Evolutionary conservation across 2,113 vertebrate species (phyloP), one percentile per base, ranked within the genome.

Genomic region (Scatophagus argus): DNA sequence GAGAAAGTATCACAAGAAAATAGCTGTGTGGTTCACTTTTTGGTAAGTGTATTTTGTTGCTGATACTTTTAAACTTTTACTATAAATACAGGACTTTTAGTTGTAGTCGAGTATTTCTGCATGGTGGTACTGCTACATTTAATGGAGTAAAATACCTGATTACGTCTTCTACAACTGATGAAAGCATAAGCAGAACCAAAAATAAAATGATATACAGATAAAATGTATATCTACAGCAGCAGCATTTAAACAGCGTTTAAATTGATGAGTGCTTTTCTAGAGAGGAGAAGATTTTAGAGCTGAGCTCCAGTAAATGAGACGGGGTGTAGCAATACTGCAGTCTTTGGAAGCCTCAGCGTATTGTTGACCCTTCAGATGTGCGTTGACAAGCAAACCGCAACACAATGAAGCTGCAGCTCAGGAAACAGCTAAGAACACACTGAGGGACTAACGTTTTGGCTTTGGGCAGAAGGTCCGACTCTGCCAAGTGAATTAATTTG

Each of bases 341-440:
- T 51, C 12, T 49, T 9, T 38, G 19, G n/a, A 13, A 67, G 3
- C 31, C 49, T 6, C n/a, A 2, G 31, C 25, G 31, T 32, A 8
- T 46, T 39, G 25, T 52, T 58, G 9, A 69, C 23, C 19, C 31
- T 17, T 80, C 70, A 55, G 64, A 36, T 17, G 38, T 0, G 6
- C 7, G 39, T 11, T 44, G 29, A 79, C 56, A 43, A 52, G 51
- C 69, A 52, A 64, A 46, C 29, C 10, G 2, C 23, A 51, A 47
- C 77, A 82, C 64, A 60, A 58, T 36, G 71, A 77, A 19, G 23
- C n/a, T 25, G 63, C 66, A 19, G 77, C 74, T 86, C 80, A 89
- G 89, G 91, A 90, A 92, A 83, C 91, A 87, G 91, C 91, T 91
- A 78, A 90, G 52, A 81, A 89, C 85, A 89, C 90, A 89, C 52